Base-by-base conservation (phyloP, 2,113 vertebrate species). In the Petromus typicus region DNA sequence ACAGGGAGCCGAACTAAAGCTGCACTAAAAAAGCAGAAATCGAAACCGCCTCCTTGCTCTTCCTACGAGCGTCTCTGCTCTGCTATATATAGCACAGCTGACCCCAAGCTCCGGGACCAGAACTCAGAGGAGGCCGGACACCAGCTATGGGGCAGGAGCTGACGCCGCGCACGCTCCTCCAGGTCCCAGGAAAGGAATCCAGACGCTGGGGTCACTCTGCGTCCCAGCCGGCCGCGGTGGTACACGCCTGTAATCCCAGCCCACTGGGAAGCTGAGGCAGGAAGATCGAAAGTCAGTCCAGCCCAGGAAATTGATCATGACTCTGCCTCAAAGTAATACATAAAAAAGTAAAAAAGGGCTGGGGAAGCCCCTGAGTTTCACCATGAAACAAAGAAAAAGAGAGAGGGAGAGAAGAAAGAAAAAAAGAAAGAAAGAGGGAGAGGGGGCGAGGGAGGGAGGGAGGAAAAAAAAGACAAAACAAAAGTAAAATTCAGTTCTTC, bases 71-170 rank as follows among this genome's bases (percentile, higher is more conserved):
- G 48, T 48, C 81, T 34, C n/a, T 89, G 61, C 30, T 27, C 45
- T 32, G 40, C 93, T 93, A 82, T 94, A 96, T 91, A 95, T 91
- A 95, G 83, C 59, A 82, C 92, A 61, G 85, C 34, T 84, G 43
- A 40, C 45, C 82, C 1, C 23, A 4, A 34, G 63, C 88, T 73
- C 37, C 66, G 3, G 54, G 12, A 43, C 10, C 2, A 69, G 56
- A 89, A 67, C 16, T 54, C 63, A 12, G 27, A 0, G 34, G 48
- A 30, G 13, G 25, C 43, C 5, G 25, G 40, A 30, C 43, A 2
- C 0, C 2, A 4, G 69, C 37, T 40, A 5, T 2, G 69, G 13
- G 51, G 67, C 54, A 12, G 54, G 37, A 57, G 2, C 3, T 51
- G 61, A 12, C 2, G 45, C 51, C 59, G 7, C 23, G 12, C n/a